These are phyloP conservation scores for Apodemia zela DNA, from an alignment of 2,888 invertebrate species.

Conservation along the genomic window DNA sequence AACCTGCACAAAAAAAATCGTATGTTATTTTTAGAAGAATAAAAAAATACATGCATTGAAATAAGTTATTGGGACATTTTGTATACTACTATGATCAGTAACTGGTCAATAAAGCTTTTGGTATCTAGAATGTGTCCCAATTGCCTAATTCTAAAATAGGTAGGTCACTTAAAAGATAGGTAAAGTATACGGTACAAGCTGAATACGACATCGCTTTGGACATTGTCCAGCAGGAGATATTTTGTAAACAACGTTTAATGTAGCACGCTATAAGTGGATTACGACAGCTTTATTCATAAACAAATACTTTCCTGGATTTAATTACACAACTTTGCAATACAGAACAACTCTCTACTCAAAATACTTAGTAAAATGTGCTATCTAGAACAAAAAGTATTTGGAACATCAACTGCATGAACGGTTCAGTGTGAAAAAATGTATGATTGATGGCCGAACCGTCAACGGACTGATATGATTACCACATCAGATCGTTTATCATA, in stretches of 20 bases:
- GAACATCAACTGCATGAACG: constrained; percentile 49
- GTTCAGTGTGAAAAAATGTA: constrained; percentile 51
- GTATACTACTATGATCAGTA: constrained; percentile 38
- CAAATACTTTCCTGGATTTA: constrained; percentile 38
- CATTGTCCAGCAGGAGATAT: constrained; percentile 67
- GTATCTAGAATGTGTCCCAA: constrained; percentile 52
- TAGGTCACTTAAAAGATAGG: constrained; percentile 62
- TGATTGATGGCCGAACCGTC: constrained; percentile 65
- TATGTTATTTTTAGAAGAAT: constrained; percentile 38
- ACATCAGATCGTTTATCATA: constrained; percentile 73
- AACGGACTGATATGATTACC: constrained; percentile 68
- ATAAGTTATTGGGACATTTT: constrained; percentile 23
- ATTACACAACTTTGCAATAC: constrained; percentile 48
- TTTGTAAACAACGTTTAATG: constrained; percentile 69
- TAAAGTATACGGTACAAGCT: constrained; percentile 53
- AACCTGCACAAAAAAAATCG: constrained; percentile 85
- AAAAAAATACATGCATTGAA: constrained; percentile 54
- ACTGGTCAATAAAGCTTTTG: constrained; percentile 46
- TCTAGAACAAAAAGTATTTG: constrained; percentile 29
- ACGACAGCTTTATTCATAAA: constrained; percentile 46
- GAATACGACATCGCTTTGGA: constrained; percentile 67
- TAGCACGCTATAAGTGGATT: constrained; percentile 57
- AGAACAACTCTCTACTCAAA: constrained; percentile 33
- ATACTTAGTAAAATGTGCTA: constrained; percentile 22
- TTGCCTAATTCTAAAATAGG: constrained; percentile 67